A percentile compares a stretch with the other conserved stretches of the same genome.
Conservation (phyloP, 2,888 invertebrate species). For the Melinaea marsaeus region DNA sequence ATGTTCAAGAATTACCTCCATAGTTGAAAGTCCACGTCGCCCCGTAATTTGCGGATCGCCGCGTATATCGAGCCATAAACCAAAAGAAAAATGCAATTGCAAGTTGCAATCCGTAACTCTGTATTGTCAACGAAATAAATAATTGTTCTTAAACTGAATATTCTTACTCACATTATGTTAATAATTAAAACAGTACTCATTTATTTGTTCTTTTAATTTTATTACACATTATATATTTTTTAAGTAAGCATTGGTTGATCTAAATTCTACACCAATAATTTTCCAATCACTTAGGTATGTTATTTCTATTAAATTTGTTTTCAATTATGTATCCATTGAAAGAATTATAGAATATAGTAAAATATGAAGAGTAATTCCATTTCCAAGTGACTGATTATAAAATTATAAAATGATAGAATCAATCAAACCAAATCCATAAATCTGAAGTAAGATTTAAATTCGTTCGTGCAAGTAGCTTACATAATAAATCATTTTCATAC, state of each 20-base stretch:
- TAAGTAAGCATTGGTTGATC: not conserved
- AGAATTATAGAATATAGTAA: not conserved
- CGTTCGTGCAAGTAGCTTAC: conserved; percentile 4
- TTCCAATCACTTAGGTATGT: not conserved
- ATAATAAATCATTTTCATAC: conserved; percentile 22
- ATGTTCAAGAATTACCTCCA: conserved; percentile 41
- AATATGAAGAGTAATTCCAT: conserved; percentile 4
- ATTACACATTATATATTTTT: not conserved
- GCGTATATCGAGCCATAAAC: conserved; percentile 32
- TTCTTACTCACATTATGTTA: too few species aligned
- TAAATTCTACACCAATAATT: too few species aligned
- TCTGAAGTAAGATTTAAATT: conserved; percentile 16
- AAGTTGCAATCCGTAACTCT: conserved; percentile 27
- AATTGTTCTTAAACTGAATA: not conserved
- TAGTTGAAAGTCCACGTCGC: conserved; percentile 22
- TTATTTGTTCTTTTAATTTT: too few species aligned
- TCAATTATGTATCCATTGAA: not conserved
- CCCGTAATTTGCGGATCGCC: conserved; percentile 22
- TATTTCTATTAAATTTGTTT: not conserved
- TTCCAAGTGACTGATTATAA: conserved; percentile 2
- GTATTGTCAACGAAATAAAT: conserved; percentile 20
- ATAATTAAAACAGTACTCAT: too few species aligned
- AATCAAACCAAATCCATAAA: conserved; percentile 15
- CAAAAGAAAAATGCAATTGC: conserved; percentile 33
- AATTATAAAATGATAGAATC: conserved; percentile 7